Base-by-base conservation (phyloP, 2,113 vertebrate genomes). In the Trematomus loennbergii region DNA sequence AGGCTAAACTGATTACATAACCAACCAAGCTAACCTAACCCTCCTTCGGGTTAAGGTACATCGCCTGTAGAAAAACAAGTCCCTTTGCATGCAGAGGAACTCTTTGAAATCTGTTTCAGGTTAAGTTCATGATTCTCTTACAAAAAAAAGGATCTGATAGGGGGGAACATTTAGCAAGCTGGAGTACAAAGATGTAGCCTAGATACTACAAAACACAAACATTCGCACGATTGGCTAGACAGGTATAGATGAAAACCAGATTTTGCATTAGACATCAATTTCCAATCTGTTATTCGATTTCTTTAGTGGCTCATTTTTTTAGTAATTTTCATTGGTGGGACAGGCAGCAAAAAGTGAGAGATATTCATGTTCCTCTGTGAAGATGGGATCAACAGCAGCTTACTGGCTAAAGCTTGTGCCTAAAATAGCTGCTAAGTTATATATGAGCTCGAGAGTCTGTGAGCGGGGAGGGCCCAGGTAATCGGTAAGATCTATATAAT, bases 361-460 rank as follows among this genome's bases (percentile, higher is more conserved):
- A 63, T 5, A 74, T 60, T 50, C 74, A 75, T 86, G 76, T 54
- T 81, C 48, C 3, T 80, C 12, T 79, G 72, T 77, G 72, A 84
- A 79, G 78, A 74, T 60, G 50, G 82, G 87, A 86, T 94, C 87
- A 93, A 78, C 66, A 70, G 81, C 50, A 87, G 86, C 85, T 91
- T 92, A 94, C 12, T 72, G 83, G 50, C 74, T 84, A 87, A 92
- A 85, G 83, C 60, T 81, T 2, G 81, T 46, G 53, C 87, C 81
- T 80, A 57, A 91, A 93, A 93, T 93, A 92, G 87, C 76, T 48
- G 60, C 69, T 63, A 50, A 75, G 78, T 84, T 85, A 71, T 49
- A 79, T 46, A 55, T 45, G 8, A 43, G 71, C 78, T 60, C 33
- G 71, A 53, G 45, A 72, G 40, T 83, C 33, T 78, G n/a, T 40